Evolutionary conservation across 1,140 invertebrate genomes (phyloP).

Genomic region (Leptopilina boulardi): DNA sequence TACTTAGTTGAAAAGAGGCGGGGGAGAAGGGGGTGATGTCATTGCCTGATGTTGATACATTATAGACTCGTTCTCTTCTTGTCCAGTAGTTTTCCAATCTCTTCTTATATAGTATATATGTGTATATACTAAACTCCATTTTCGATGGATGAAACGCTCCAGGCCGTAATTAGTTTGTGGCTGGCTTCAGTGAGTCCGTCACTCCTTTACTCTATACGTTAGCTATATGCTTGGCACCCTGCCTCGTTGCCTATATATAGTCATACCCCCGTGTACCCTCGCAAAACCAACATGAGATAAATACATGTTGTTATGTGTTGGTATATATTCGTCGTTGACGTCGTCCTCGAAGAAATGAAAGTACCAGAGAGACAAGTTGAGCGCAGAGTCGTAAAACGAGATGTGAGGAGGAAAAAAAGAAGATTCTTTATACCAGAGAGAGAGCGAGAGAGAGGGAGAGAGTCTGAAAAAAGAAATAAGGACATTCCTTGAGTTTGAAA

Average conservation of each 20-base stretch:
- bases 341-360: constrained; percentile 15
- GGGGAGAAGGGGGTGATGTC: constrained; percentile 50
- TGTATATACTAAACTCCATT: neutral
- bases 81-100: constrained; percentile 42
- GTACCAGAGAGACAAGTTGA: constrained; percentile 27
- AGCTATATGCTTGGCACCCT: constrained; percentile 56
- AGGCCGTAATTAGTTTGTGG: constrained; percentile 74
- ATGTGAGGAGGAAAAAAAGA: neutral
- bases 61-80: constrained; percentile 40
- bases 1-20: constrained; percentile 66
- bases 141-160: constrained; percentile 54
- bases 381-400: constrained; percentile 19
- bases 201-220: constrained; percentile 61
- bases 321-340: constrained; percentile 40
- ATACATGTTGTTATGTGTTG: constrained; percentile 33
- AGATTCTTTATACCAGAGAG: neutral
- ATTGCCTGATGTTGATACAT: constrained; percentile 56
- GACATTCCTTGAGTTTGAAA: neutral
- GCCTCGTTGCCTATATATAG: constrained; percentile 56
- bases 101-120: constrained; percentile 31
- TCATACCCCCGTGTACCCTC: constrained; percentile 43
- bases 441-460: neutral
- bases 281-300: constrained; percentile 40
- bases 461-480: neutral
- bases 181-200: constrained; percentile 66